Evolutionary conservation across 2,797 vertebrate species (phyloP), one percentile per base, ranked within the genome.

Genomic region (Trachops cirrhosus): DNA sequence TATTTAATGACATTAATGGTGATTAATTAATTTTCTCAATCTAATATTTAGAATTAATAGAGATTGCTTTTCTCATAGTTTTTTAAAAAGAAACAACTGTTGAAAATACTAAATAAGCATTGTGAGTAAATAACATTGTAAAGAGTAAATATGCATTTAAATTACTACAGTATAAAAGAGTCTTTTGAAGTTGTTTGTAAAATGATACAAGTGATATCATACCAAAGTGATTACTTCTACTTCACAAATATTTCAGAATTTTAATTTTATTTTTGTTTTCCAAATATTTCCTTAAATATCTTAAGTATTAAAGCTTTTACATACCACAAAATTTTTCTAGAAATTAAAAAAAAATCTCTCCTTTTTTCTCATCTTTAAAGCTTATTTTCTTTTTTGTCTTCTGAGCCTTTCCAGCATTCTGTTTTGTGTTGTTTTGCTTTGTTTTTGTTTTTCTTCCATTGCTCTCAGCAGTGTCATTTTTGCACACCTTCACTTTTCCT

Each of bases 181-280:
- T 52, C 1, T 57, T 85, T 41, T 68, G 7, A 74, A 73, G 8
- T 82, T 90, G 68, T 64, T 89, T 77, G 7, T 91, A 44, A 57
- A 94, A 70, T 75, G 85, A 80, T 2, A 32, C 5, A 29, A 46
- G 19, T 79, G 29, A 62, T 75, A 71, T 91, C 68, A 77, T 32
- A 86, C 1, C 1, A 34, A 94, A 59, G 22, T 94, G n/a, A 57
- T 71, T 54, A 91, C 78, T 86, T 89, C 16, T 83, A 2, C 50
- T 50, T 79, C 37, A 86, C 71, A 88, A 59, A 79, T 90, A 2
- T 88, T 77, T 68, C 0, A 48, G 22, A 14, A 3, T n/a, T 96
- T 91, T 87, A 84, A 83, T 92, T 95, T 95, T 1, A 54, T 93
- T 97, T 96, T 96, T 93, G 12, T 68, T 71, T 96, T 73, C 6